Base-by-base conservation (phyloP, 2,113 vertebrate genomes). In the Cephalopterus ornatus region DNA sequence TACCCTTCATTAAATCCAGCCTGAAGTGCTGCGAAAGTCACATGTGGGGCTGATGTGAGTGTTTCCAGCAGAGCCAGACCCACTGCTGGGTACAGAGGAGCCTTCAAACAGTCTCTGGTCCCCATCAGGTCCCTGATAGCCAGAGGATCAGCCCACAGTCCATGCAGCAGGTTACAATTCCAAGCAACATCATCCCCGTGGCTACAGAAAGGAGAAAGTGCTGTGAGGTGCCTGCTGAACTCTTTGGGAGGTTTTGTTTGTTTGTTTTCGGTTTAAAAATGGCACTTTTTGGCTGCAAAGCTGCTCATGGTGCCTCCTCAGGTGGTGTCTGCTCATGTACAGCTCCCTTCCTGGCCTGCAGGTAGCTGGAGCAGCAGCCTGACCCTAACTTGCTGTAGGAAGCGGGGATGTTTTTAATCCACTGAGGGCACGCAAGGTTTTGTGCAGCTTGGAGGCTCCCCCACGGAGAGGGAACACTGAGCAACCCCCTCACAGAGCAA, bases 151-250 rank as follows among this genome's bases (percentile, higher is more conserved):
- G 47, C 1, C 2, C 37, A 9, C 11, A 11, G 30, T 53, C 73
- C 33, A 3, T 1, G 28, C 2, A 32, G 23, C 19, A 23, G 11
- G 4, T 5, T 20, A 35, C 23, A 35, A 28, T 6, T 50, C 41
- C 16, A n/a, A 62, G 21, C 3, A 33, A 55, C 1, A 8, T 6
- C 39, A 11, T 67, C 23, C 28, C 16, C 0, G 0, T 0, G 18
- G n/a, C 16, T 32, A 56, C 11, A 75, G 76, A 55, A 63, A 81
- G 42, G 11, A 53, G 42, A 35, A 84, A 50, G 35, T 0, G 1
- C 37, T 71, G 37, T 28, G 14, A 80, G 33, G 26, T 33, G 24
- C 20, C 28, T 0, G 2, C 7, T 50, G 61, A 84, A n/a, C 59
- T 56, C 33, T 71, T 22, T 2, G 3, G 39, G 50, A 55, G 19